Evolutionary conservation across 2,797 vertebrate species (phyloP).

Genomic region (Botia almorhae): DNA sequence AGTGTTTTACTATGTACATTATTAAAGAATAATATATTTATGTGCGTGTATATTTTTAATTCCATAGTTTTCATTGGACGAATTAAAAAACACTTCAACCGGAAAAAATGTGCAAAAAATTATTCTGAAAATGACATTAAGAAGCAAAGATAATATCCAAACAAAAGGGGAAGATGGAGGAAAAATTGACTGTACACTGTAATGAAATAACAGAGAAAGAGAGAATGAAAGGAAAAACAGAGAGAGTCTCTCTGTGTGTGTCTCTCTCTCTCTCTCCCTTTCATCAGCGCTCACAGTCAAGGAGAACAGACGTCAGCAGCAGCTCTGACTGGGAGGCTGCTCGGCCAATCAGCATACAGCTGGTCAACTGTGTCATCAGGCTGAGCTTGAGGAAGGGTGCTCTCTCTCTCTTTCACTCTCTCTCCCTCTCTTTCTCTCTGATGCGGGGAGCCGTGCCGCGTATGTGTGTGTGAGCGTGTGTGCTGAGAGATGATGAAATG

Average conservation of each 20-base stretch:
- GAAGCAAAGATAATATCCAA: slow-evolving; percentile 1
- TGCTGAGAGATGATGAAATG: no score
- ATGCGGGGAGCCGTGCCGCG: no score
- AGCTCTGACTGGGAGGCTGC: slow-evolving; percentile 81
- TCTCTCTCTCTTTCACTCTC: no score
- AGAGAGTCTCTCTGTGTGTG: slow-evolving; percentile 38
- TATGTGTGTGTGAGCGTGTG: no score
- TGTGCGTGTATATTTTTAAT: background rate
- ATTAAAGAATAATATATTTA: no score
- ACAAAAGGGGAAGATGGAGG: background rate
- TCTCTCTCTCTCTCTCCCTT: slow-evolving; percentile 59
- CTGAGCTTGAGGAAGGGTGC: no score
- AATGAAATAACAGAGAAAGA: no score
- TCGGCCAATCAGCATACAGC: slow-evolving; percentile 90
- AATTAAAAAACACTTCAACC: background rate
- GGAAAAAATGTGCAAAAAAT: no score
- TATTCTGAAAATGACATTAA: background rate
- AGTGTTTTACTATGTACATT: no score
- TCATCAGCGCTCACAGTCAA: slow-evolving; percentile 71
- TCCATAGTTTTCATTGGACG: background rate
- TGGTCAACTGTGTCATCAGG: no score
- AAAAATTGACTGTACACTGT: slow-evolving; percentile 51
- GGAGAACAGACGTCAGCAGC: slow-evolving; percentile 76
- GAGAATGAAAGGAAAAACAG: slow-evolving; percentile 20
- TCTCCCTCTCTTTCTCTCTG: no score